Evolutionary conservation across 2,113 vertebrate species (phyloP), one percentile per base, ranked within the genome.

Genomic region (Egretta garzetta): DNA sequence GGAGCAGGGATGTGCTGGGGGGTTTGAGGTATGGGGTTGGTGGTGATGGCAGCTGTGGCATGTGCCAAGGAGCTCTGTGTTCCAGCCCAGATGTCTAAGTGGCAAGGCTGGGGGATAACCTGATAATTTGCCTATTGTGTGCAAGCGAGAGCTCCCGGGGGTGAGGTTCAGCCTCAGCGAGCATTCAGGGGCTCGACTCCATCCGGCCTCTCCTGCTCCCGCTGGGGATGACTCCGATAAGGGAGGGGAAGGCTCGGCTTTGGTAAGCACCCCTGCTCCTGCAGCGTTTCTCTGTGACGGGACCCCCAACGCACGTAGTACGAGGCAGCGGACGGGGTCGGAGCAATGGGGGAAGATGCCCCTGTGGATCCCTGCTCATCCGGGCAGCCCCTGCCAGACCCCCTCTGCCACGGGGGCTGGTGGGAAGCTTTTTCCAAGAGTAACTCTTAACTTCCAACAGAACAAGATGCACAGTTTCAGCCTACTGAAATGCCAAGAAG

Each of bases 231-330:
- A 85, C 66, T 72, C 37, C 22, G 58, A 26, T 52, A 32, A 88
- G 49, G 75, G 91, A 41, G 76, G 71, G 66, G 77, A 60, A 81
- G 35, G 66, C 73, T 35, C 6, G 20, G 41, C 87, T 86, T 85
- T 32, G 43, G 52, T 10, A 11, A 45, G 47, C 28, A 18, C 9
- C 45, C 71, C 1, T 1, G 5, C 32, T 56, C 85, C 84, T 56
- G 82, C 83, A 94, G 84, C 52, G 9, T 45, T 90, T 59, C 86
- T 39, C 80, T 95, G 94, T 76, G 81, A 79, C 66, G 80, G 97
- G 79, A 96, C 58, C 50, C 27, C 32, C 28, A 37, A 87, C 47
- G 47, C 13, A 5, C 30, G 60, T 12, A 68, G 53, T 50, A 81
- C 66, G 82, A 95, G 80, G 53, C 88, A 88, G 74, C 76, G 64